Base-by-base conservation (phyloP, 1,140 invertebrate species). In the Drosophila nigrodunni region DNA sequence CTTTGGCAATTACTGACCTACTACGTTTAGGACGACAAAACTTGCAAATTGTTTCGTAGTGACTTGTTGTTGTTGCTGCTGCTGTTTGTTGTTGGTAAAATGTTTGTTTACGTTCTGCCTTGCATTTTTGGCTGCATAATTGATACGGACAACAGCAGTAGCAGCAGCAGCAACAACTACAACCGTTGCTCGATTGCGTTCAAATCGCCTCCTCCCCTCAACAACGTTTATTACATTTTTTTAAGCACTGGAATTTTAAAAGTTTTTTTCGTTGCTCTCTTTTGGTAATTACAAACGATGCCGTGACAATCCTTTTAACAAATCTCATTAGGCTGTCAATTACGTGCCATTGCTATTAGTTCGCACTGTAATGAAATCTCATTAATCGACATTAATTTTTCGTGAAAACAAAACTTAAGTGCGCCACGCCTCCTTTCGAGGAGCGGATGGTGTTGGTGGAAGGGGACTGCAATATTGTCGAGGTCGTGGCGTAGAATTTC, bases 261-360 rank as follows among this genome's bases (percentile, higher is more conserved):
- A 50, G 11, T 30, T n/a, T n/a, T 25, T 50, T 35, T 55, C 25
- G 9, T 46, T 49, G 49, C 54, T 77, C 25, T 54, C 59, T 71
- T 73, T 83, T 71, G 70, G 66, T 73, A 83, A 89, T 89, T 89
- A 76, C 62, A 54, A 78, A 69, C 71, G 77, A 78, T 71, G 73
- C 75, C 65, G 70, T 64, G 60, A 80, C 80, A 89, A 89, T 89
- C 78, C 85, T 68, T 89, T 89, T 81, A 89, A 89, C 78, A 89
- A 89, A 89, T 89, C 85, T 76, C 85, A 89, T 89, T 89, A 89
- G 71, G 80, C 74, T 81, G 82, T 82, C 82, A 87, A 87, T 86
- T 86, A 86, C 65, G 82, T 75, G 82, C 78, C 78, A 85, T 77
- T 70, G 83, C 74, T 67, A 61, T 46, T 67, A 69, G 52, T 72